These are phyloP conservation scores for Paraescarpia echinospica DNA, from an alignment of 1,140 invertebrate species.

Conservation along the genomic window DNA sequence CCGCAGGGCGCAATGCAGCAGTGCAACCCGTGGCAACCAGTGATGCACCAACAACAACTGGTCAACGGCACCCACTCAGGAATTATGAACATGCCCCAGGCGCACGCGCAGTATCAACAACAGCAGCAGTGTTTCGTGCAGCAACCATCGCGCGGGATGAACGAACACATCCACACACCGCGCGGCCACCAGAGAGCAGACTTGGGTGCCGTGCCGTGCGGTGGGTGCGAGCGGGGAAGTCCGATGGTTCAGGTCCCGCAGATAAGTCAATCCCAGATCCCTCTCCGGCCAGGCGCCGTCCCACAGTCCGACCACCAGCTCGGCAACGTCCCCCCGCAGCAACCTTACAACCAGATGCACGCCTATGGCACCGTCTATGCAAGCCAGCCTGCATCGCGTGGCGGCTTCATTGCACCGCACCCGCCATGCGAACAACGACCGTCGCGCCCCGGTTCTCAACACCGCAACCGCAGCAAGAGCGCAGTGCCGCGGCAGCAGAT, in stretches of 20 bases:
- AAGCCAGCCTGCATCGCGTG: neutral
- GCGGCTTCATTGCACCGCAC: neutral
- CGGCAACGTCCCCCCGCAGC: neutral
- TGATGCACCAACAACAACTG: neutral
- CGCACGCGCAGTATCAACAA: neutral
- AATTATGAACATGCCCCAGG: neutral
- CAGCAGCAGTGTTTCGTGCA: constrained; percentile 31
- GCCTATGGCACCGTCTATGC: neutral
- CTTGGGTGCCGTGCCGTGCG: neutral
- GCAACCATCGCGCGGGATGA: neutral
- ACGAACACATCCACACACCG: neutral
- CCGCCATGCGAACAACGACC: neutral
- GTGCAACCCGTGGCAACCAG: neutral
- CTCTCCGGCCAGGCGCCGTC: neutral
- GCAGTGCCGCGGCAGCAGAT: neutral
- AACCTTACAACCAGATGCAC: neutral
- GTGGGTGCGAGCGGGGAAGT: constrained; percentile 39
- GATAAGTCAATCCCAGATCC: constrained; percentile 51
- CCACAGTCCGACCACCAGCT: neutral
- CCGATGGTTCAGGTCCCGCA: constrained; percentile 57
- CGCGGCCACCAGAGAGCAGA: neutral
- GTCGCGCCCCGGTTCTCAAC: neutral
- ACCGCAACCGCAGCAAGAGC: neutral
- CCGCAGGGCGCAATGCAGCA: neutral
- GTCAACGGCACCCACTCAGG: constrained; percentile 10